Evolutionary conservation across 37 sponge, comb jelly and placozoan genomes (phyloP), one percentile per base, ranked within the genome.

Genomic region (Halichondria panicea): DNA sequence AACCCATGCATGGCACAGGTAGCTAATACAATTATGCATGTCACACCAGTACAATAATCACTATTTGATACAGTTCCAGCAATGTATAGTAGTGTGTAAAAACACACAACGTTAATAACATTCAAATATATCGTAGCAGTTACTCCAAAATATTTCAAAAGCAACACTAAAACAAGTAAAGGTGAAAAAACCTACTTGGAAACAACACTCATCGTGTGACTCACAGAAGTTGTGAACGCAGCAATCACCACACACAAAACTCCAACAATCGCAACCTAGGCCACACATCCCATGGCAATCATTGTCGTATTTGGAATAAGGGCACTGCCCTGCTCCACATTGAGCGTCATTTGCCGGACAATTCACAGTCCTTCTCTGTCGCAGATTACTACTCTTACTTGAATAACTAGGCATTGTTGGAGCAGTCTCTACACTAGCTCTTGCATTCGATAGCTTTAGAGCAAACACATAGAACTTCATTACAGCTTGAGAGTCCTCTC

Each of bases 211-310:
- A 9, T 64, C 66, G 8, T 64, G 66, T 38, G 7, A 2, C 6
- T 28, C 4, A 27, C 66, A 64, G 2, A 2, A 3, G 2, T 36
- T 2, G 33, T 64, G 66, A 3, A 64, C 36, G 8, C 66, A 64
- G 34, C 66, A 64, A 2, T 64, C 66, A 9, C 66, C 66, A 64
- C 66, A 64, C 38, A 64, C 33, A 9, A 64, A 64, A 2, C 2
- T 4, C 66, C 66, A 64, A 36, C 66, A 64, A 22, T n/a, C n/a
- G n/a, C n/a, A 61, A 64, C 66, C 66, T 2, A 22, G 4, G 3
- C 66, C 66, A 64, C 66, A 64, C 56, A 55, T 9, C 3, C 56
- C 56, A 55, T 27, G 25, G 56, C 56, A 55, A 3, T 7, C 25
- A 27, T 55, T 55, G 56, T n/a, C n/a, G n/a, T n/a, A n/a, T 9